Percentiles rank a stretch among this genome's conserved stretches.
phyloP scores from a whole-genome alignment of 2,797 vertebrate species.

The Paramormyrops hopkinsi region DNA sequence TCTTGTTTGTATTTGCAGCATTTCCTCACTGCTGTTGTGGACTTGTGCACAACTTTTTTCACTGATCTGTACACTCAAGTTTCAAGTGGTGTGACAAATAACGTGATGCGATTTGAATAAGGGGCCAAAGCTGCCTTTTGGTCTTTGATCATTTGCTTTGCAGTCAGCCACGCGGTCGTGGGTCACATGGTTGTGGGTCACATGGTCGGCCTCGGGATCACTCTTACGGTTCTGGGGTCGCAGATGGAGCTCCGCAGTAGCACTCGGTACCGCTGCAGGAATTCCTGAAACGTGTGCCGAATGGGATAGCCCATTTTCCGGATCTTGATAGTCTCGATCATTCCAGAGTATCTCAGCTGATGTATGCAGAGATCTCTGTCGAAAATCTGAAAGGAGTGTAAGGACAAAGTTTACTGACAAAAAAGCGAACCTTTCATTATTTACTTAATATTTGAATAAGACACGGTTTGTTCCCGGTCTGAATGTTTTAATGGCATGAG shows the following conservation, averaged over 20 bases:
- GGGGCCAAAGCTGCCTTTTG: background rate
- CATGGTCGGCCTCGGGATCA: background rate
- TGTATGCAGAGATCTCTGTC: conserved; percentile 62
- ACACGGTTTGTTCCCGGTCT: background rate
- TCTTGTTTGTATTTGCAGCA: background rate
- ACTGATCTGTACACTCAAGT: background rate
- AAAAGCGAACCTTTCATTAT: background rate
- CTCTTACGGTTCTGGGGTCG: conserved; percentile 47
- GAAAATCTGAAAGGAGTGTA: conserved; percentile 51
- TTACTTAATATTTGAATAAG: background rate
- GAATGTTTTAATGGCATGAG: background rate
- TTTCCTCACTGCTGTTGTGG: background rate
- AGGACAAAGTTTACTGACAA: background rate
- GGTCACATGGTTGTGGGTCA: background rate
- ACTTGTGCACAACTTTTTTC: background rate
- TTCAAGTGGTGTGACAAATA: background rate
- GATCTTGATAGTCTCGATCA: conserved; percentile 71
- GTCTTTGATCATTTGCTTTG: background rate
- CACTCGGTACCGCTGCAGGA: conserved; percentile 55
- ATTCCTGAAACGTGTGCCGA: conserved; percentile 64
- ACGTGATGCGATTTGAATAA: background rate
- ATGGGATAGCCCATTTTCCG: conserved; percentile 66
- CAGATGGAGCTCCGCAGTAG: conserved; percentile 46
- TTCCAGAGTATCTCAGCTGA: conserved; percentile 68
- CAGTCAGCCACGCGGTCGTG: background rate